Evolutionary conservation across 92 coral and sea anemone species (phyloP), one percentile per base, ranked within the genome.

Genomic region (Desmophyllum pertusum): DNA sequence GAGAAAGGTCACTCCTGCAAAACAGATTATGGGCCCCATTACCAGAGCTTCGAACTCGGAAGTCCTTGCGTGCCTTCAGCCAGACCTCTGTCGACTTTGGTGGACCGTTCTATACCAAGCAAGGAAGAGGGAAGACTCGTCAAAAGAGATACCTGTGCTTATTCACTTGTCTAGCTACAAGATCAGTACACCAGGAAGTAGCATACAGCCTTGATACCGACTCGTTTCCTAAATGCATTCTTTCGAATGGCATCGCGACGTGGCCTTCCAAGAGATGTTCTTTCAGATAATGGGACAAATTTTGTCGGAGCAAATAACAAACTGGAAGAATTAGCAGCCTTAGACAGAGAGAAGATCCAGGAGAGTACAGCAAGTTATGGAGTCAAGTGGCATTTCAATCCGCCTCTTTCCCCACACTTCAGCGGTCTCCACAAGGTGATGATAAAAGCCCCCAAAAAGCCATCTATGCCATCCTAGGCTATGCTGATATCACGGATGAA

Each of bases 201-300:
- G 83, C 83, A 45, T 85, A 85, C n/a, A n/a, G n/a, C n/a, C n/a
- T n/a, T n/a, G n/a, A n/a, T n/a, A n/a, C n/a, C n/a, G n/a, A n/a
- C n/a, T n/a, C 10, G 11, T 10, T 46, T 46, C 10, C 52, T 46
- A 1, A 46, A 46, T 15, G 14, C 52, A 46, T 6, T 46, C 57
- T 86, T 57, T 52, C 90, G 80, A 17, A 86, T 86, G 89, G 78
- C 75, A 42, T 78, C 89, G 2, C 55, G 89, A 19, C 35, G 84
- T 7, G 89, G 89, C 17, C 66, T 66, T 41, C 89, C 89, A 64
- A 63, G 46, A 51, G 78, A 55, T 27, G 79, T 86, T 27, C 79
- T 86, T 30, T 86, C 89, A 4, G 89, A 79, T 31, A 86, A 86
- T 18, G 89, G 89, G 3, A 86, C 85, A 15, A 86, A 86, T 68